Percentiles rank a stretch among this genome's conserved stretches.
Evolutionary conservation across 2,888 invertebrate species (phyloP).

Genomic region (Drosophila paranaensis): DNA sequence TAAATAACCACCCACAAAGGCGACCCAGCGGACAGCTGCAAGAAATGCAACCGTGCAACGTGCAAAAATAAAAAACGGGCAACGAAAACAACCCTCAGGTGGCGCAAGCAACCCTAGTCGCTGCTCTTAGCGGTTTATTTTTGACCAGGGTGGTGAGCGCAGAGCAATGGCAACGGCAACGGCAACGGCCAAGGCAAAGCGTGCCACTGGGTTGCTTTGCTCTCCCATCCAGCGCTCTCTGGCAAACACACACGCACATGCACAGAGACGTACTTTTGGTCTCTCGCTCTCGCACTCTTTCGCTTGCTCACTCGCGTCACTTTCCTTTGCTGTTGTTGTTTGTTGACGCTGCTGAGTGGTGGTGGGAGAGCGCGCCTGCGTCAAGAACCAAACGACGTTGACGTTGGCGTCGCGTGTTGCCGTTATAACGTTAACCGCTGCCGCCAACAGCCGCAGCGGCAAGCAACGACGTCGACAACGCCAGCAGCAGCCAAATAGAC

Average conservation of each 20-base stretch:
- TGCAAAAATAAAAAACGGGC: slow-evolving; percentile 21
- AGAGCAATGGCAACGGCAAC: slow-evolving; percentile 5
- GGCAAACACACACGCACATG: slow-evolving; percentile 8
- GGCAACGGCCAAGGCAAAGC: slow-evolving; percentile 16
- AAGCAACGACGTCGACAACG: slow-evolving; percentile 12
- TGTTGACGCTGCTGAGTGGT: slow-evolving; percentile 38
- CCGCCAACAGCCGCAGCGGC: slow-evolving; percentile 11
- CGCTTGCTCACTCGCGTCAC: slow-evolving; percentile 15
- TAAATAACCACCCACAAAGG: slow-evolving; percentile 34
- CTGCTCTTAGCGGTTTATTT: slow-evolving; percentile 34
- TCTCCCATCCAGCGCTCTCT: slow-evolving; percentile 20
- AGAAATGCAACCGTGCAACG: slow-evolving; percentile 53
- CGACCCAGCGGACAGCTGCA: slow-evolving; percentile 49
- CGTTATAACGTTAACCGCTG: slow-evolving; percentile 24
- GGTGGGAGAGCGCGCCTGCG: slow-evolving; percentile 60
- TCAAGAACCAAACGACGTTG: slow-evolving; percentile 51
- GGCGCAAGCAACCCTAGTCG: slow-evolving; percentile 36
- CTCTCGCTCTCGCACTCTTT: slow-evolving; percentile 15
- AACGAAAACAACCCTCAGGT: slow-evolving; percentile 36
- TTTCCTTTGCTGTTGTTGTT: slow-evolving; percentile 23
- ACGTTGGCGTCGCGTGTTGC: slow-evolving; percentile 31
- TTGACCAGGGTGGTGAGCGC: slow-evolving; percentile 31
- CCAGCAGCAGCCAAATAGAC: slow-evolving; percentile 62
- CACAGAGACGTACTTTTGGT: neutral
- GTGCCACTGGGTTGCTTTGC: slow-evolving; percentile 38